Conservation (phyloP, 2,888 invertebrate species). For the Rhagium mordax region DNA sequence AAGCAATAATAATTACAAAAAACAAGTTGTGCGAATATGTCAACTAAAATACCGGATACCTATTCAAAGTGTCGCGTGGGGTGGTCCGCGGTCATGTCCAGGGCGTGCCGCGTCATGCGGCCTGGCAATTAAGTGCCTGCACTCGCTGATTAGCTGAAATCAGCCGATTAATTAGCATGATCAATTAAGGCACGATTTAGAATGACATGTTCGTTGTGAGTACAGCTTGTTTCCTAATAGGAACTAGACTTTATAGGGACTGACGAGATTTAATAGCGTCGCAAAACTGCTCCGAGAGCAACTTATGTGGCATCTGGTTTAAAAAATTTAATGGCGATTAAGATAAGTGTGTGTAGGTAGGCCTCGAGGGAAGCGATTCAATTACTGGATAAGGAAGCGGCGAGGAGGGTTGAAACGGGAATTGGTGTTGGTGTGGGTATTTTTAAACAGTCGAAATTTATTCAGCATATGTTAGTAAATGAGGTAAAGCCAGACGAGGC, state of each 20-base stretch:
- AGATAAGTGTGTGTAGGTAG: not conserved
- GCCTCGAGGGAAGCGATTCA: constrained; percentile 5
- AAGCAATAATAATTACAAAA: too few relatives aligned
- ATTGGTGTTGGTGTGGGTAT: not conserved
- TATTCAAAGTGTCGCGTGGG: not conserved
- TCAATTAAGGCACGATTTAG: constrained; percentile 48
- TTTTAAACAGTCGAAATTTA: too few relatives aligned
- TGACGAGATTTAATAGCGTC: constrained; percentile 40
- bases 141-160: constrained; percentile 42
- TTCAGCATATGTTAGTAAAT: too few relatives aligned
- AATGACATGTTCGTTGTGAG: constrained; percentile 38
- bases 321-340: constrained; percentile 14
- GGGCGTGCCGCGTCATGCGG: constrained; percentile 28
- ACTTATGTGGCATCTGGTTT: constrained; percentile 7
- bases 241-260: constrained; percentile 42
- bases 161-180: constrained; percentile 49
- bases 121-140: constrained; percentile 35
- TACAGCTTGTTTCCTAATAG: constrained; percentile 47
- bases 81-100: constrained; percentile 25
- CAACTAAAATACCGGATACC: too few relatives aligned
- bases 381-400: not conserved
- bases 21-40: too few relatives aligned
- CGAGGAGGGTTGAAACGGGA: not conserved
- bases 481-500: too few relatives aligned
- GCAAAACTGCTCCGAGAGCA: constrained; percentile 10